Conservation (phyloP, 2,113 vertebrate genomes). For the Ondatra zibethicus region DNA sequence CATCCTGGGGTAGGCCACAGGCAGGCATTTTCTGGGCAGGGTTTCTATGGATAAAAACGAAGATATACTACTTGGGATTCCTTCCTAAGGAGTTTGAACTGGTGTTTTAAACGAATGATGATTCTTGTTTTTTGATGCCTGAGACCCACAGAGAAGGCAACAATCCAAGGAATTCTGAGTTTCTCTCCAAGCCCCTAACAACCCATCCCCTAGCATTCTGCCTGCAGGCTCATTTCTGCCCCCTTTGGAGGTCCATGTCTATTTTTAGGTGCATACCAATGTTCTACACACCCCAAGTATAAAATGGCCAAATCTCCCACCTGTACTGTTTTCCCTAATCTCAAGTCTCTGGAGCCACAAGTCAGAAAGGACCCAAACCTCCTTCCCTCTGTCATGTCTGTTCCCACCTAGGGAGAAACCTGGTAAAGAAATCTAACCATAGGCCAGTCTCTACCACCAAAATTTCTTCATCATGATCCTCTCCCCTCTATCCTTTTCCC, state of each 20-base stretch:
- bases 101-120: slow-evolving; percentile 17
- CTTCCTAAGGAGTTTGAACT: neutral
- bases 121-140: neutral
- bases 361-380: neutral
- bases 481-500: neutral
- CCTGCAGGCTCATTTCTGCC: neutral
- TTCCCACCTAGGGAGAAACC: neutral
- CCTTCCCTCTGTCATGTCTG: neutral
- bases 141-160: neutral
- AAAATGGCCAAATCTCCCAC: neutral
- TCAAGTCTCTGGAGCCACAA: neutral
- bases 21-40: neutral
- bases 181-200: slow-evolving; percentile 4
- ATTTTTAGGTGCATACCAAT: neutral
- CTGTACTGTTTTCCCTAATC: neutral
- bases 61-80: neutral
- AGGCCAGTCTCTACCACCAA: neutral
- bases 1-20: neutral
- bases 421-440: neutral
- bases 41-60: neutral
- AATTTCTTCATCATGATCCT: neutral
- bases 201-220: neutral
- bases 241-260: neutral
- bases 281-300: neutral
- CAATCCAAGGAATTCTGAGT: neutral